A percentile compares a stretch with the other conserved stretches of the same genome.
These are phyloP conservation scores for Columba livia DNA, from an alignment of 2,113 vertebrate species.

Conservation along the genomic window DNA sequence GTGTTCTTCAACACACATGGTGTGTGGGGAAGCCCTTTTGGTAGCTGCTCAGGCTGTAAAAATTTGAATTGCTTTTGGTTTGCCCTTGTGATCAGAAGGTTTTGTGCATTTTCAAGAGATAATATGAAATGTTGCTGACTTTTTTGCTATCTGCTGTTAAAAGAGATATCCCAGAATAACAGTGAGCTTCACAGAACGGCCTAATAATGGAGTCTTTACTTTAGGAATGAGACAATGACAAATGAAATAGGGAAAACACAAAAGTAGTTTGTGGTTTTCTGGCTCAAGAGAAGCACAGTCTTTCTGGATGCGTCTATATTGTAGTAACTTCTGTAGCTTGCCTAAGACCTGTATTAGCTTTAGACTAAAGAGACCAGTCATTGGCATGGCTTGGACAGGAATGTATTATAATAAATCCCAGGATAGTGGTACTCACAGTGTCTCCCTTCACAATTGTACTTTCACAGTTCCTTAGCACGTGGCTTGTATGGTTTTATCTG, in stretches of 20 bases:
- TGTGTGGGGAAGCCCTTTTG: neutral
- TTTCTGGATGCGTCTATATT: neutral
- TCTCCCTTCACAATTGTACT: neutral
- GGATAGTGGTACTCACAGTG: neutral
- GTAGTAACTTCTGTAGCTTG: neutral
- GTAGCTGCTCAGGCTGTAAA: neutral
- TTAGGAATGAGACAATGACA: neutral
- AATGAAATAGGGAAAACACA: neutral
- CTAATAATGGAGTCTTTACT: neutral
- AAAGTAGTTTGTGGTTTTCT: neutral
- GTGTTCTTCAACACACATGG: neutral
- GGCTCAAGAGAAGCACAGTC: neutral
- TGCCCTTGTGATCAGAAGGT: neutral
- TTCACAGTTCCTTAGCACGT: neutral
- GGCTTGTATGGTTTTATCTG: neutral
- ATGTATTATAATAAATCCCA: neutral
- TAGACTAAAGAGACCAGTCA: neutral
- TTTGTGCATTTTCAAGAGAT: conserved; percentile 15
- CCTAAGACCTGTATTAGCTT: neutral
- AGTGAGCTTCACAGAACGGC: neutral
- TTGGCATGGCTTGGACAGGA: neutral
- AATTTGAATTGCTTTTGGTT: neutral
- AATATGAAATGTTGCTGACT: neutral
- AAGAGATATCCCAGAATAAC: neutral
- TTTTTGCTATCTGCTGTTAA: neutral